Conservation (phyloP, 2,797 vertebrate genomes). For the Cirrhinus molitorella region DNA sequence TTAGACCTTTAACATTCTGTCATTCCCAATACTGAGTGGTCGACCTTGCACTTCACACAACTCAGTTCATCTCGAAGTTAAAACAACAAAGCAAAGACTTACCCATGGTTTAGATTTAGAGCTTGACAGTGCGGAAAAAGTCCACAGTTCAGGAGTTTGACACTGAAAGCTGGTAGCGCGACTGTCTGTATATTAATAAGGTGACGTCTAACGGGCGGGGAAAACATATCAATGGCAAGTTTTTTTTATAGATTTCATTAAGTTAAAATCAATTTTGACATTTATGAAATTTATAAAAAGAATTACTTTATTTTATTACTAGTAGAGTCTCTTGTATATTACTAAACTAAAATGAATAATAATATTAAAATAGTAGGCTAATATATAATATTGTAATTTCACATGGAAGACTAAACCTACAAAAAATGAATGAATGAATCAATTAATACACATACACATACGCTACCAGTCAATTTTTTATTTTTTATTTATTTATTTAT, state of each 20-base stretch:
- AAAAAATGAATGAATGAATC: not conserved
- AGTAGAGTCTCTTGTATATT: not conserved
- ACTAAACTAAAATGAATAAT: not conserved
- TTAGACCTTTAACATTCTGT: not conserved
- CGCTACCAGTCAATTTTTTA: too few relatives aligned
- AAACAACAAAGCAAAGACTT: conserved; percentile 30
- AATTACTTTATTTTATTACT: too few relatives aligned
- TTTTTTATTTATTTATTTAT: too few relatives aligned
- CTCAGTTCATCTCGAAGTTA: not conserved
- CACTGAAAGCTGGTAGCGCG: not conserved
- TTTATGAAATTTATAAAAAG: too few relatives aligned
- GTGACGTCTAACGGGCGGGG: conserved; percentile 35
- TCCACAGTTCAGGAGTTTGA: conserved; percentile 24
- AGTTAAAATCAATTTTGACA: not conserved
- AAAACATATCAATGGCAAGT: not conserved
- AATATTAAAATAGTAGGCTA: not conserved
- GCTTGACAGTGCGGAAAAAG: conserved; percentile 15
- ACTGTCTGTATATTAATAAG: not conserved
- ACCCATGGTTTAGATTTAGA: conserved; percentile 45
- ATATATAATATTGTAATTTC: too few relatives aligned
- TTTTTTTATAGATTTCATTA: not conserved
- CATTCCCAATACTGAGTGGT: not conserved
- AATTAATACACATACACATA: too few relatives aligned
- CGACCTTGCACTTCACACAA: not conserved
- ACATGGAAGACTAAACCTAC: not conserved